Evolutionary conservation across 2,113 vertebrate genomes (phyloP).

Genomic region (Spizaetus ornatus): DNA sequence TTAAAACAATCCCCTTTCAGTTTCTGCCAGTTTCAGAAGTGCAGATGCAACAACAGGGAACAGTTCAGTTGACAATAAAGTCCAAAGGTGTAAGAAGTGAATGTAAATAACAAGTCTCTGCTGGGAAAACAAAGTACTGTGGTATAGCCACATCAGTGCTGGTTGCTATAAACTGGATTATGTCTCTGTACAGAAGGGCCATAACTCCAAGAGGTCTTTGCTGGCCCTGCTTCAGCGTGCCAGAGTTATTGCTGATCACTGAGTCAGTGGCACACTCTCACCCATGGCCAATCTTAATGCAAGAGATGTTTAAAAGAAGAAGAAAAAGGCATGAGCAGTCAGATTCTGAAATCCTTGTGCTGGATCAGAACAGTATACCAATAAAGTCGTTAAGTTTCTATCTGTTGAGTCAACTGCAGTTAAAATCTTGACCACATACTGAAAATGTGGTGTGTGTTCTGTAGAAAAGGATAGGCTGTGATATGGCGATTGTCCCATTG

Average conservation of each 20-base stretch:
- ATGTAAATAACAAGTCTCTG: neutral
- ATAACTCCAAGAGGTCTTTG: neutral
- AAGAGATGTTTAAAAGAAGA: neutral
- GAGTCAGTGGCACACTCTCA: conserved; percentile 2
- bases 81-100: neutral
- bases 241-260: conserved; percentile 45
- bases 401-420: conserved; percentile 23
- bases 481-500: conserved; percentile 34
- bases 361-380: neutral
- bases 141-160: neutral
- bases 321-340: neutral
- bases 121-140: neutral
- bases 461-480: conserved; percentile 64
- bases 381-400: conserved; percentile 16
- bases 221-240: neutral
- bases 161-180: neutral
- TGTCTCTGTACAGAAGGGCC: neutral
- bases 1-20: neutral
- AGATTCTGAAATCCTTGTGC: neutral
- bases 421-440: conserved; percentile 50
- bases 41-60: neutral
- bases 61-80: neutral
- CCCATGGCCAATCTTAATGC: conserved; percentile 19
- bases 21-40: neutral
- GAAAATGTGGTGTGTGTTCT: conserved; percentile 55